Evolutionary conservation across 2,113 vertebrate species (phyloP), one percentile per base, ranked within the genome.

Genomic region (Perccottus glenii): DNA sequence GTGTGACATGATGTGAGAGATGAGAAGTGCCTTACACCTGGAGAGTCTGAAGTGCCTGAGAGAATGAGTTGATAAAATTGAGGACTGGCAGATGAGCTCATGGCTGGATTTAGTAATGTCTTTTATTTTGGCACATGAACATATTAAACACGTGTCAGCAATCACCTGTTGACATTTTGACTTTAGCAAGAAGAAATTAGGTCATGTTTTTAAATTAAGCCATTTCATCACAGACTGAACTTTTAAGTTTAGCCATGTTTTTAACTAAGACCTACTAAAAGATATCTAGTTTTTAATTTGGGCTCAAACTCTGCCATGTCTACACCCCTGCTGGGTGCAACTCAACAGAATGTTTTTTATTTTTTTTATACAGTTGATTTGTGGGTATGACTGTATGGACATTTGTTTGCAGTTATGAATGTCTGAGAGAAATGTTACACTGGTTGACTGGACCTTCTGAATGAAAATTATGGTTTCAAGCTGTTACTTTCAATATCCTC

Each of bases 41-140:
- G 88, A 91, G 89, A 89, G 87, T 81, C 87, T 90, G 90, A 87
- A 88, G 82, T 90, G 83, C 86, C 88, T 89, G 87, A 76, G 83
- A 90, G 86, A 83, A 85, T 88, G 85, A 87, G 85, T 85, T 87
- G 86, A 83, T 70, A 86, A 69, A 70, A 71, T 42, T 12, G 69
- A 60, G 49, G 64, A 80, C 75, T 82, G 88, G 82, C 83, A 75
- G 81, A 81, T 47, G 48, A 71, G 70, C 70, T 55, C 1, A 42
- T 46, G 73, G 81, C 46, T 60, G 58, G 57, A 50, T 47, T 70
- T 80, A 72, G 12, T 82, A 62, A 52, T 56, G 68, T 64, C 75
- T 80, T 51, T 43, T 9, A 4, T 27, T 77, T 50, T 55, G 15
- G 2, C 45, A 42, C 36, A 58, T 45, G 12, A 35, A 40, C 11